A percentile compares a stretch with the other conserved stretches of the same genome.
Conservation (phyloP, 2,888 invertebrate genomes). For the Thumatha senex region DNA sequence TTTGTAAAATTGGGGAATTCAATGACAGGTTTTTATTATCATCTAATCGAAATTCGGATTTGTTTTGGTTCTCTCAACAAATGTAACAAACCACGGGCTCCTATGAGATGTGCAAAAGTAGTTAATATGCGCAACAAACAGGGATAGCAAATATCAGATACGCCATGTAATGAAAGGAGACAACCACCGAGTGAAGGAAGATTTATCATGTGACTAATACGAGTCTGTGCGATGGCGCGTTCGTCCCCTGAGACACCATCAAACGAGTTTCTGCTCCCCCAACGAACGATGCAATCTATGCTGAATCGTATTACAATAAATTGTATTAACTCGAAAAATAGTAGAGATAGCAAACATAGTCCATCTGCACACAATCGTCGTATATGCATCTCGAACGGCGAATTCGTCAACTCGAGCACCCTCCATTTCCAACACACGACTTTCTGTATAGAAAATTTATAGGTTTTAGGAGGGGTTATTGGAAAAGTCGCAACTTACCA, state of each 20-base stretch:
- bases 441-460: constrained; percentile 70
- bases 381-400: constrained; percentile 51
- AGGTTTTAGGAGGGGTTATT: constrained; percentile 80
- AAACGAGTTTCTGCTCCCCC: constrained; percentile 81
- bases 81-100: constrained; percentile 58
- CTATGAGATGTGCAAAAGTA: constrained; percentile 48
- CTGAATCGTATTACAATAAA: constrained; percentile 84
- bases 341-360: constrained; percentile 81
- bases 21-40: constrained; percentile 31
- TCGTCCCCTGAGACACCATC: constrained; percentile 78
- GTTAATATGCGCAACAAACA: constrained; percentile 66
- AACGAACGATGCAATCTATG: constrained; percentile 81
- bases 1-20: constrained; percentile 8
- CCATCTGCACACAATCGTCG: constrained; percentile 80
- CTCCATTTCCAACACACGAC: constrained; percentile 63
- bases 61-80: constrained; percentile 39
- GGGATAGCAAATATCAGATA: constrained; percentile 58
- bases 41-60: constrained; percentile 33
- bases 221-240: constrained; percentile 73
- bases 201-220: constrained; percentile 83
- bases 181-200: constrained; percentile 64
- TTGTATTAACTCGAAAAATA: constrained; percentile 84
- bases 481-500: constrained; percentile 70
- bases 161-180: constrained; percentile 61
- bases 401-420: constrained; percentile 52